A percentile compares a stretch with the other conserved stretches of the same genome.
These are phyloP conservation scores for Drosophila simulans DNA, from an alignment of 1,140 invertebrate species.

Conservation along the genomic window DNA sequence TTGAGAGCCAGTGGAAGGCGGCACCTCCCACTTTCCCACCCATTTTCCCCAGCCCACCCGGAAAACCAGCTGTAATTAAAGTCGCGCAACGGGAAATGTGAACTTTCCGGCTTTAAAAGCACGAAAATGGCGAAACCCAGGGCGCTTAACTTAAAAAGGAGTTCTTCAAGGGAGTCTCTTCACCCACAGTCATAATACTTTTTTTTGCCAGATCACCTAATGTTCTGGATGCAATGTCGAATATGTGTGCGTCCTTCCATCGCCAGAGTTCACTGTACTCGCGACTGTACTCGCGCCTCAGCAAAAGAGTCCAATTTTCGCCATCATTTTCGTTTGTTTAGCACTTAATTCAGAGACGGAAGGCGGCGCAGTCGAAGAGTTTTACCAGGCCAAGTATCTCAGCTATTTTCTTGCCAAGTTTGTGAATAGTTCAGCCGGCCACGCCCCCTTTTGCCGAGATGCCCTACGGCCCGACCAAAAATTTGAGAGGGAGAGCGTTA, in stretches of 20 bases:
- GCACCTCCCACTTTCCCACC: not conserved
- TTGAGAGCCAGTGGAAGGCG: slow-evolving; percentile 45
- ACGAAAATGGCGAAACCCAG: not conserved
- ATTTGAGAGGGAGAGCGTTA: slow-evolving; percentile 21
- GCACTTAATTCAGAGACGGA: slow-evolving; percentile 1
- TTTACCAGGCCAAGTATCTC: slow-evolving; percentile 20
- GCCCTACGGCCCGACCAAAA: slow-evolving; percentile 6
- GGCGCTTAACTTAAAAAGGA: not conserved
- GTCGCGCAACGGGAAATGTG: slow-evolving; percentile 49
- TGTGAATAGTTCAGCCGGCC: slow-evolving; percentile 36
- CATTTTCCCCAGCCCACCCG: not conserved
- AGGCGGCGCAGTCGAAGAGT: not conserved
- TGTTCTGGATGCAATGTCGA: not conserved
- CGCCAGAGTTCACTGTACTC: slow-evolving; percentile 3
- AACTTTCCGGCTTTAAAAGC: slow-evolving; percentile 31
- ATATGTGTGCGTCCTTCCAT: not conserved
- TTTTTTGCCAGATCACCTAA: not conserved
- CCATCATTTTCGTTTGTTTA: slow-evolving; percentile 6
- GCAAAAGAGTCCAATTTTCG: not conserved
- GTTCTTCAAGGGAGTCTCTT: too few species aligned
- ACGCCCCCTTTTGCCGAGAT: not conserved
- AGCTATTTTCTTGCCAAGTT: slow-evolving; percentile 30
- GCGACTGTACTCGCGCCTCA: not conserved
- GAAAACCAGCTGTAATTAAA: slow-evolving; percentile 41
- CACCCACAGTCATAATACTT: too few species aligned